Evolutionary conservation across 2,797 vertebrate species (phyloP), one percentile per base, ranked within the genome.

Genomic region (Antrozous pallidus): DNA sequence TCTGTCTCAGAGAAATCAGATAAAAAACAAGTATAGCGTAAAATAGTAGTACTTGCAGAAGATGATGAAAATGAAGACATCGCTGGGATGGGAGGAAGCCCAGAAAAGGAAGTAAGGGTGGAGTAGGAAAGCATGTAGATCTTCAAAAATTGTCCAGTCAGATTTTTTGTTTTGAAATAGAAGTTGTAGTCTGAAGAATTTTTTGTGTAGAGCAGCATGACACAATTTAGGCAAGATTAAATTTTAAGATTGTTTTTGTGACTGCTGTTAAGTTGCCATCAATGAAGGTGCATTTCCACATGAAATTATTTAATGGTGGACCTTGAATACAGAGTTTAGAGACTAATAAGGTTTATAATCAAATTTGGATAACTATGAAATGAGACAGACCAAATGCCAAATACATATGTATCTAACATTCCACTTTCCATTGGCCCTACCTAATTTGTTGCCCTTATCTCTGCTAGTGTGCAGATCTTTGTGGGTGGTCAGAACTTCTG

Each of bases 201-300:
- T 45, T 54, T 74, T 56, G 24, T 31, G 26, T 58, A 42, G 54
- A 75, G 22, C 58, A 33, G 28, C 56, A 71, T 1, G 11, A 82
- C 51, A 70, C 11, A 31, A 31, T 80, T 83, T 80, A 87, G 77
- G 28, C 5, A 40, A 86, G 69, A 70, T 9, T 45, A 40, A 90
- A 89, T 80, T 89, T 95, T 84, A 70, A 73, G 77, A 26, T 31
- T 73, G 40, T 58, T 95, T 92, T 65, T 74, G 3, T 70, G 78
- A 47, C 26, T 63, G 61, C 22, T 74, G n/a, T 78, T n/a, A 33
- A 81, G 0, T 90, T 69, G 14, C n/a, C 28, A 61, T 93, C 36
- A 88, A 12, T 8, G 69, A 8, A 79, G 18, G 58, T 85, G 3
- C 24, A 91, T 56, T 49, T 77, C 26, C 51, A 33, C 31, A 33